These are phyloP conservation scores for Notocelia uddmanniana DNA, from an alignment of 2,888 invertebrate species.

Conservation along the genomic window DNA sequence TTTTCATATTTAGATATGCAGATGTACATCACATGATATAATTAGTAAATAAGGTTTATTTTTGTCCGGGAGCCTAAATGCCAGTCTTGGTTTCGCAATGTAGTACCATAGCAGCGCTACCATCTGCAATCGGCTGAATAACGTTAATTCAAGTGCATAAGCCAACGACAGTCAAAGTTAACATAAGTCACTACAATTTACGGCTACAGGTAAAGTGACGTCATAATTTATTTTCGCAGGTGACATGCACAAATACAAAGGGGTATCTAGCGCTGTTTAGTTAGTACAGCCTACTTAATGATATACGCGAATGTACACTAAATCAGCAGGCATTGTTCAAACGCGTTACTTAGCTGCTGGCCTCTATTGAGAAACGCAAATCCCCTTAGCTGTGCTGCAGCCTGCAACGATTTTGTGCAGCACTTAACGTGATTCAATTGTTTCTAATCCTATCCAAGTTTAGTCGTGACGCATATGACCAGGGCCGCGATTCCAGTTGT, in stretches of 20 bases:
- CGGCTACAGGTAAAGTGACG: too few relatives aligned
- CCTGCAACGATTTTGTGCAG: constrained; percentile 28
- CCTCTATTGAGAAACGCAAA: constrained; percentile 25
- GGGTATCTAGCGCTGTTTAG: background rate
- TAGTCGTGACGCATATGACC: background rate
- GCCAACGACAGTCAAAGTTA: too few relatives aligned
- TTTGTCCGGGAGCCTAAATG: too few relatives aligned
- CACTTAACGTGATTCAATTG: constrained; percentile 39
- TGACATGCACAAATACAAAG: background rate
- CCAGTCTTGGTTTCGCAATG: too few relatives aligned
- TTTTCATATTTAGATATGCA: too few relatives aligned
- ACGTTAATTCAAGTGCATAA: too few relatives aligned
- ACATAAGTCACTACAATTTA: too few relatives aligned
- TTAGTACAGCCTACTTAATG: background rate
- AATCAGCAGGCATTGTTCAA: constrained; percentile 34
- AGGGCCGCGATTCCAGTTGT: background rate
- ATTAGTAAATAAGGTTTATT: too few relatives aligned
- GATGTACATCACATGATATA: too few relatives aligned
- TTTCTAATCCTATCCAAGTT: constrained; percentile 3
- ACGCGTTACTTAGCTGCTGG: constrained; percentile 23
- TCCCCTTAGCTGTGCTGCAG: constrained; percentile 22
- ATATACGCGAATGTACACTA: constrained; percentile 19
- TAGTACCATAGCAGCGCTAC: too few relatives aligned
- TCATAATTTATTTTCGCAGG: too few relatives aligned
- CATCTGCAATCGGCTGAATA: too few relatives aligned